Percentiles rank a stretch among this genome's conserved stretches.
phyloP scores from a whole-genome alignment of 2,888 invertebrate genomes.

The Philereme vetulata region DNA sequence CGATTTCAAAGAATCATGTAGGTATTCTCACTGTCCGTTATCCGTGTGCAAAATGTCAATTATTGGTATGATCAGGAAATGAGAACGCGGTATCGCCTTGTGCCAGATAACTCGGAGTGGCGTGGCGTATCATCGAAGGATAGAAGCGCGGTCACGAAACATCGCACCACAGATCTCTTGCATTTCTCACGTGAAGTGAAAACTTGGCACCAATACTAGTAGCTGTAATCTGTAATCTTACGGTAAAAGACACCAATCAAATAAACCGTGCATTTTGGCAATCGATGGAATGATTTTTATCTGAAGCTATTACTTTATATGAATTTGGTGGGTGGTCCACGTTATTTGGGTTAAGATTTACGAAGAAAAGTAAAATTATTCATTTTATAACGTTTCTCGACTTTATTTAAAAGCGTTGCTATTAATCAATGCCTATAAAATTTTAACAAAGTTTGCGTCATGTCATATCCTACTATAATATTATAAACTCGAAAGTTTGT shows the following conservation, averaged over 20 bases:
- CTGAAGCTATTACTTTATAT: constrained; percentile 4
- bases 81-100: constrained; percentile 71
- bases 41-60: constrained; percentile 33
- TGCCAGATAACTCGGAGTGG: constrained; percentile 66
- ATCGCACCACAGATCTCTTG: constrained; percentile 36
- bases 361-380: constrained; percentile 22
- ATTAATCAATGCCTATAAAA: constrained; percentile 16
- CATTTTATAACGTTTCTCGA: constrained; percentile 18
- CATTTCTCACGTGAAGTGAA: constrained; percentile 37
- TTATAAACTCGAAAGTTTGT: too few relatives aligned
- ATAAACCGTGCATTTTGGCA: constrained; percentile 3
- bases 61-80: constrained; percentile 59
- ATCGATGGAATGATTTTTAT: constrained; percentile 10
- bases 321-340: constrained; percentile 17
- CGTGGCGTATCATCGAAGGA: constrained; percentile 73
- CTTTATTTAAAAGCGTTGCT: constrained; percentile 21
- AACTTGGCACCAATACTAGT: constrained; percentile 28
- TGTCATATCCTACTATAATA: too few relatives aligned
- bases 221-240: constrained; percentile 23
- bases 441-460: neutral
- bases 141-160: constrained; percentile 70
- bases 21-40: constrained; percentile 27
- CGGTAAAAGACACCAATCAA: constrained; percentile 25
- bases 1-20: constrained; percentile 26
- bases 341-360: constrained; percentile 22